Conservation (phyloP, 2,113 vertebrate genomes). For the Alosa alosa region DNA sequence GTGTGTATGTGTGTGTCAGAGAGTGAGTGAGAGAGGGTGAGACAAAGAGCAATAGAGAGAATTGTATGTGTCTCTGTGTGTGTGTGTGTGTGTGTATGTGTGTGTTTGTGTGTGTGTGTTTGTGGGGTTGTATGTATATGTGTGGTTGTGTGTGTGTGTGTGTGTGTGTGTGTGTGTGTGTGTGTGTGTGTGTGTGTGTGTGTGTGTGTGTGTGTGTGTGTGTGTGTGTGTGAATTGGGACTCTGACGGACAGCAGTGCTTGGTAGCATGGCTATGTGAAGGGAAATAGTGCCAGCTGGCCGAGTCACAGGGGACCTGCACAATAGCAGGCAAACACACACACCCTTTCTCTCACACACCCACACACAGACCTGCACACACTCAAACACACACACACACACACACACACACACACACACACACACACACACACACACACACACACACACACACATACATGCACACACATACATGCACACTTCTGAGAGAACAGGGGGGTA, state of each 20-base stretch:
- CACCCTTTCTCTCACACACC: background rate
- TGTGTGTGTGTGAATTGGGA: slow-evolving; percentile 19
- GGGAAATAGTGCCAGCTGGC: slow-evolving; percentile 63
- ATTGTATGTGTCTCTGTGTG: background rate
- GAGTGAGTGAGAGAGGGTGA: slow-evolving; percentile 47
- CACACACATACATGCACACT: slow-evolving; percentile 54
- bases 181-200: background rate
- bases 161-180: background rate
- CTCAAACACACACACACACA: background rate
- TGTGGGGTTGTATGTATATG: background rate
- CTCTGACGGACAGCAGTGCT: background rate
- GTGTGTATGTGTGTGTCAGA: background rate
- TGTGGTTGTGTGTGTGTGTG: slow-evolving; percentile 48
- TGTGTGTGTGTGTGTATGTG: no score
- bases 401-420: background rate
- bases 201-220: slow-evolving; percentile 38
- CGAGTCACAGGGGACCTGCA: slow-evolving; percentile 49
- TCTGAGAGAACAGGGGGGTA: slow-evolving; percentile 63
- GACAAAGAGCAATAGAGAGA: slow-evolving; percentile 37
- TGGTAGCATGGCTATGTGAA: slow-evolving; percentile 11
- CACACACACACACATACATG: background rate
- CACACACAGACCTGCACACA: background rate
- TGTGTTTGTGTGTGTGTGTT: no score
- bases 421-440: background rate
- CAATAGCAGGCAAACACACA: background rate